Evolutionary conservation across 2,888 invertebrate species (phyloP).

Genomic region (Cephus spinipes): DNA sequence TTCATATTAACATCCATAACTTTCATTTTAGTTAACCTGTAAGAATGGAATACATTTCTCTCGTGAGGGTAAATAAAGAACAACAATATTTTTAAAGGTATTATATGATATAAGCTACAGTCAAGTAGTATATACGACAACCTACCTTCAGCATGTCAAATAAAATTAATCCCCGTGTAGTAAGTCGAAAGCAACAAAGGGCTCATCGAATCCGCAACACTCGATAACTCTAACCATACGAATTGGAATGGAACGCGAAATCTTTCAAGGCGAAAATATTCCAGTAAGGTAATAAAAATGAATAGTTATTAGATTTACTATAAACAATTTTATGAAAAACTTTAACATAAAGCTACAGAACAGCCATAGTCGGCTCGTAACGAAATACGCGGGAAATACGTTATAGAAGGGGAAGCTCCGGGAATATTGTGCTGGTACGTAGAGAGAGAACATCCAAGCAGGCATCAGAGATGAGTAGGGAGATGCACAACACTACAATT

Average conservation of each 20-base stretch:
- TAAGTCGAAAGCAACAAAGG: neutral
- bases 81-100: neutral
- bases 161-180: neutral
- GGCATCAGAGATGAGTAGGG: too few relatives aligned
- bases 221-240: neutral
- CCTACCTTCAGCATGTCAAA: neutral
- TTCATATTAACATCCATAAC: constrained; percentile 49
- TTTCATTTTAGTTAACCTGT: constrained; percentile 43
- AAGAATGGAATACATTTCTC: neutral
- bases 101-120: neutral
- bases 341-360: neutral
- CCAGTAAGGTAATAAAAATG: neutral
- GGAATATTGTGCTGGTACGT: neutral
- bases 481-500: too few relatives aligned
- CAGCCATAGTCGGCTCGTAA: neutral
- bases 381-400: neutral
- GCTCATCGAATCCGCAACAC: neutral
- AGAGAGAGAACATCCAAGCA: too few relatives aligned
- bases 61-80: neutral
- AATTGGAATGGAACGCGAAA: neutral
- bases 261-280: neutral
- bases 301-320: neutral
- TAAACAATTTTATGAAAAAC: neutral
- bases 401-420: neutral
- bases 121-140: neutral